These are phyloP conservation scores for Acrocera orbiculus DNA, from an alignment of 2,888 invertebrate genomes.

Conservation along the genomic window DNA sequence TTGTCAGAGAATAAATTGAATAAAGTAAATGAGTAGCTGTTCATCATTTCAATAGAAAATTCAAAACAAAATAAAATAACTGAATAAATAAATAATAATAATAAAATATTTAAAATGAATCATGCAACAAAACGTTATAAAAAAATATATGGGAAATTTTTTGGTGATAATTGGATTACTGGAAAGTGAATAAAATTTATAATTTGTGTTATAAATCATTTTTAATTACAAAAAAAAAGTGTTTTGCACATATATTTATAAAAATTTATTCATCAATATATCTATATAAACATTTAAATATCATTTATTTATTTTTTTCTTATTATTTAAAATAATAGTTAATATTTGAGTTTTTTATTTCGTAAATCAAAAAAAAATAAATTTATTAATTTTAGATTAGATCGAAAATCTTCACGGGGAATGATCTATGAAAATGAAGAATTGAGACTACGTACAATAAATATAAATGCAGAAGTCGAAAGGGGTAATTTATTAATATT, in stretches of 20 bases:
- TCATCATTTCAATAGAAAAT: no score
- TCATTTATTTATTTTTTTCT: no score
- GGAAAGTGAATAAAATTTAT: constrained; percentile 5
- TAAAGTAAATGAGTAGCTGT: no score
- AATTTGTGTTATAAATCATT: no score
- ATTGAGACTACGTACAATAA: constrained; percentile 69
- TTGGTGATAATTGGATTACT: constrained; percentile 6
- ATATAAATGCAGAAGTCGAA: constrained; percentile 85
- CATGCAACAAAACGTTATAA: constrained; percentile 3
- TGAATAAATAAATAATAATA: not conserved
- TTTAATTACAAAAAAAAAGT: no score
- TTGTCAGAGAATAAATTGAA: no score
- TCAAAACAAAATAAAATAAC: no score
- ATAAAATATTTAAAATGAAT: constrained; percentile 1
- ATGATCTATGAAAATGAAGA: constrained; percentile 92
- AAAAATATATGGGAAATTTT: constrained; percentile 5
- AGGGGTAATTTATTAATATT: constrained; percentile 45
- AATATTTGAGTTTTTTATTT: not conserved
- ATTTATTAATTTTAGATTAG: constrained; percentile 42
- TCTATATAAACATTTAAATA: no score
- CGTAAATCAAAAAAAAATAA: no score
- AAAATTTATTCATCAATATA: no score
- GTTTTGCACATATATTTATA: no score
- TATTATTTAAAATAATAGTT: no score
- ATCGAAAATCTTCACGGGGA: constrained; percentile 77